phyloP scores from a whole-genome alignment of 1,140 invertebrate species.

The Tigriopus japonicus region DNA sequence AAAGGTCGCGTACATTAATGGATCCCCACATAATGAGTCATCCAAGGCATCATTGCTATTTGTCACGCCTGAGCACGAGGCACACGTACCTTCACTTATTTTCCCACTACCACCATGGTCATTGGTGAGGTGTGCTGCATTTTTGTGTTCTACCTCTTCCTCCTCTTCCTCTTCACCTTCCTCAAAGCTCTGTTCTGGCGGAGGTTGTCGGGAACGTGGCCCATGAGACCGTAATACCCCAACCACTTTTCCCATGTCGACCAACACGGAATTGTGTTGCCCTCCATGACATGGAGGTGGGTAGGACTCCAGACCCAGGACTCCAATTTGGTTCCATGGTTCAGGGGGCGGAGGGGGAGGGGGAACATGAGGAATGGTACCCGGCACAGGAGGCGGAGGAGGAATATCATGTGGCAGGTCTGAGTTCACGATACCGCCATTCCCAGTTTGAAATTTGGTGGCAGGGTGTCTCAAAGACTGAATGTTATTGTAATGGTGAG shows the following conservation, averaged over 20 bases:
- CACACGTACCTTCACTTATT: not conserved
- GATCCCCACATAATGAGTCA: not conserved
- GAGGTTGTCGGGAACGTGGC: not conserved
- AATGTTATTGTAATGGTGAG: too few species aligned
- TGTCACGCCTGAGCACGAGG: not conserved
- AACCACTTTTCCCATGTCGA: conserved; percentile 4
- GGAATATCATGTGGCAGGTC: not conserved
- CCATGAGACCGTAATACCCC: not conserved
- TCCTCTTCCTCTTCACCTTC: not conserved
- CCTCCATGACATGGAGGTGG: not conserved
- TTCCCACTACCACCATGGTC: too few species aligned
- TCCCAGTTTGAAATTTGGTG: too few species aligned
- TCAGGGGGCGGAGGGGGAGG: not conserved
- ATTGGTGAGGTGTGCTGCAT: not conserved
- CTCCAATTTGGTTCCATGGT: not conserved
- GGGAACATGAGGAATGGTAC: not conserved
- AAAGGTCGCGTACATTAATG: conserved; percentile 5
- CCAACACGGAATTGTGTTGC: not conserved
- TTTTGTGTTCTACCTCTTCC: not conserved
- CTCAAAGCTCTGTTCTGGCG: not conserved
- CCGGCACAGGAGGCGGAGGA: not conserved
- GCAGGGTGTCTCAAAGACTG: too few species aligned
- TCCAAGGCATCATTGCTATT: not conserved
- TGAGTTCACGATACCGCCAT: too few species aligned
- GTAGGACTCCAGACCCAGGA: too few species aligned